Evolutionary conservation across 2,888 invertebrate species (phyloP).

Genomic region (Phengaris arion): DNA sequence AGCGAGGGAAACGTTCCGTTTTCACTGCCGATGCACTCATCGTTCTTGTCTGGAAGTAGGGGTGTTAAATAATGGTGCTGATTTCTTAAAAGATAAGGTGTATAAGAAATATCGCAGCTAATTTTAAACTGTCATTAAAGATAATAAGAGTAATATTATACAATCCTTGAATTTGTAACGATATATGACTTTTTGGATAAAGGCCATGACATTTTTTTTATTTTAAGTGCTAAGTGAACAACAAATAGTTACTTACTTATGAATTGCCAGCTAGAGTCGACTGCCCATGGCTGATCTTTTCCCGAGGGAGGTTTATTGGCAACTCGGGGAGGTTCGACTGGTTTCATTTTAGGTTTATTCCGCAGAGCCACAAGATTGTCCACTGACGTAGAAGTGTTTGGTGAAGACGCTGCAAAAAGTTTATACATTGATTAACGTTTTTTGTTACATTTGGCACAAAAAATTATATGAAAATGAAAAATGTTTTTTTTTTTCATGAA

Average conservation of each 20-base stretch:
- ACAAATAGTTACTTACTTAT: conserved; percentile 80
- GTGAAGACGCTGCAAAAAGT: conserved; percentile 66
- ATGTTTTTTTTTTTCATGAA: no score
- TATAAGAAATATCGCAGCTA: no score
- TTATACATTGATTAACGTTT: no score
- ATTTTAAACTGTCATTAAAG: no score
- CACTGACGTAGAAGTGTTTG: conserved; percentile 82
- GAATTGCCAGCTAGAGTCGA: conserved; percentile 95
- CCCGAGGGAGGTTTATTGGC: conserved; percentile 65
- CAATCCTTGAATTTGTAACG: no score
- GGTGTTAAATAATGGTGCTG: background rate
- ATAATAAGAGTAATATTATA: no score
- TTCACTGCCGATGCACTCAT: conserved; percentile 63
- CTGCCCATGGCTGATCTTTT: conserved; percentile 85
- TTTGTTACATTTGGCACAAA: background rate
- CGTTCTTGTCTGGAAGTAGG: conserved; percentile 60
- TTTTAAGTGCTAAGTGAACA: no score
- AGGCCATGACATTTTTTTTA: no score
- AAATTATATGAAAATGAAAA: no score
- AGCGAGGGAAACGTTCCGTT: conserved; percentile 76
- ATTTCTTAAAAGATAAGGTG: no score
- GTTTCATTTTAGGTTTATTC: conserved; percentile 82
- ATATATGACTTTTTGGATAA: no score
- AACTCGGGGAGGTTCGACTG: conserved; percentile 85
- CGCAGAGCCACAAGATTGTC: conserved; percentile 82